Percentiles rank a stretch among this genome's conserved stretches.
phyloP scores from a whole-genome alignment of 23 tunicate genomes.

The Clavelina lepadiformis region DNA sequence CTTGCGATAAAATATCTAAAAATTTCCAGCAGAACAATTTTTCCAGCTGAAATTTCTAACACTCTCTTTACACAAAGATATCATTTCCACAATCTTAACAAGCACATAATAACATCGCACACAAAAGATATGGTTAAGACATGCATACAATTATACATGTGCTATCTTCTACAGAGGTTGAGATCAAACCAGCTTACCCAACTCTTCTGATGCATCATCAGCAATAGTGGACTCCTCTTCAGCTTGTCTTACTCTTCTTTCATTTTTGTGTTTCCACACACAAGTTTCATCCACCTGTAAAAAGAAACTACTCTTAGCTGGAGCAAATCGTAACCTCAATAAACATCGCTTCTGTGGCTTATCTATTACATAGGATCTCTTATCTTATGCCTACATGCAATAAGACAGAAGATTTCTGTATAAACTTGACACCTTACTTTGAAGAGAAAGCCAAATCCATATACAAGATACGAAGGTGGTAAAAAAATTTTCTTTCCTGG shows the following conservation, averaged over 20 bases:
- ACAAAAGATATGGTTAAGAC: not conserved
- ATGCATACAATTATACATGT: too few species aligned
- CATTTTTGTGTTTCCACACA: conserved; percentile 88
- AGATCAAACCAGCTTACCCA: conserved; percentile 1
- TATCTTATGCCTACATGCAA: too few species aligned
- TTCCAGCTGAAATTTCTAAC: too few species aligned
- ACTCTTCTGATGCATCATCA: conserved; percentile 8
- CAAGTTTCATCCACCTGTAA: conserved; percentile 90
- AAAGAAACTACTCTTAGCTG: too few species aligned
- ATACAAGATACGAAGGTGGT: conserved; percentile 89
- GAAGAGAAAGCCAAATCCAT: conserved; percentile 91
- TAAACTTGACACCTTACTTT: conserved; percentile 47
- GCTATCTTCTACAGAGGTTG: not conserved
- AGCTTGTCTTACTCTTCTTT: conserved; percentile 50
- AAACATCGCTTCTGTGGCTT: too few species aligned
- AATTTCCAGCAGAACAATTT: too few species aligned
- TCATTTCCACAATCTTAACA: not conserved
- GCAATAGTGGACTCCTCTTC: conserved; percentile 54
- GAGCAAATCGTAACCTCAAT: too few species aligned
- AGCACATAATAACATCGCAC: not conserved
- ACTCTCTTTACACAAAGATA: too few species aligned
- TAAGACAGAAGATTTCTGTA: too few species aligned
- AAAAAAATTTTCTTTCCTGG: conserved; percentile 88
- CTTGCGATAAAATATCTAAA: too few species aligned
- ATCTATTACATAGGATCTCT: too few species aligned